Evolutionary conservation across 2,888 invertebrate species (phyloP).

Genomic region (Cryptosula pallasiana): DNA sequence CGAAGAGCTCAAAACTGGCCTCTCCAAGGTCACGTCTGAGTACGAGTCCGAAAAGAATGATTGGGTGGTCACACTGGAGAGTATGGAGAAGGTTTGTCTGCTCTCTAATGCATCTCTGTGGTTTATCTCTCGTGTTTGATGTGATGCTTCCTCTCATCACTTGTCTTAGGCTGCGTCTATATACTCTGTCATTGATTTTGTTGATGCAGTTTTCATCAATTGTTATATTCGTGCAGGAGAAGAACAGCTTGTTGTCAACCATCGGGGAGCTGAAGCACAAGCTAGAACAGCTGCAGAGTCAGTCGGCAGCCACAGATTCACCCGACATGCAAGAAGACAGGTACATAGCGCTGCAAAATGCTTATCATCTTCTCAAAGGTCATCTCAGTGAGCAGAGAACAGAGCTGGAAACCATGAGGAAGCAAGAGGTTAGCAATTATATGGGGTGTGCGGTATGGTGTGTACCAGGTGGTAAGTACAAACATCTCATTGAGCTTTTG

Average conservation of each 20-base stretch:
- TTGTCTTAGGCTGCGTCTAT: neutral
- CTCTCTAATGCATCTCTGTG: neutral
- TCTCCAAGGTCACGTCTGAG: neutral
- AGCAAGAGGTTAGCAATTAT: neutral
- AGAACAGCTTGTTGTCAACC: conserved; percentile 31
- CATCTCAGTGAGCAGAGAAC: neutral
- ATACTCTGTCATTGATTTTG: neutral
- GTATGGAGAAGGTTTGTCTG: neutral
- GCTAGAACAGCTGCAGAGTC: neutral
- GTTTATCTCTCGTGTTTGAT: too few species aligned
- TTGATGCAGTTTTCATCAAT: neutral
- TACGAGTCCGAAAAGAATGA: neutral
- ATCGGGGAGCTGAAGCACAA: neutral
- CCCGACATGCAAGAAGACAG: neutral
- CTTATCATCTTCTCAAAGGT: neutral
- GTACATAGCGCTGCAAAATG: neutral
- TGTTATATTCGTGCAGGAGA: conserved; percentile 30
- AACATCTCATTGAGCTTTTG: too few species aligned
- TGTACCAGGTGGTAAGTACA: too few species aligned
- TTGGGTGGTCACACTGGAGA: neutral
- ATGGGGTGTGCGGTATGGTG: too few species aligned
- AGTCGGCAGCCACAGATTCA: neutral
- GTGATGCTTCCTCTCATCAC: neutral
- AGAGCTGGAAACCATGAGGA: neutral
- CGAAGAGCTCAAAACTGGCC: neutral